Evolutionary conservation across 2,797 vertebrate species (phyloP), one percentile per base, ranked within the genome.

Genomic region (Thunnus albacares): DNA sequence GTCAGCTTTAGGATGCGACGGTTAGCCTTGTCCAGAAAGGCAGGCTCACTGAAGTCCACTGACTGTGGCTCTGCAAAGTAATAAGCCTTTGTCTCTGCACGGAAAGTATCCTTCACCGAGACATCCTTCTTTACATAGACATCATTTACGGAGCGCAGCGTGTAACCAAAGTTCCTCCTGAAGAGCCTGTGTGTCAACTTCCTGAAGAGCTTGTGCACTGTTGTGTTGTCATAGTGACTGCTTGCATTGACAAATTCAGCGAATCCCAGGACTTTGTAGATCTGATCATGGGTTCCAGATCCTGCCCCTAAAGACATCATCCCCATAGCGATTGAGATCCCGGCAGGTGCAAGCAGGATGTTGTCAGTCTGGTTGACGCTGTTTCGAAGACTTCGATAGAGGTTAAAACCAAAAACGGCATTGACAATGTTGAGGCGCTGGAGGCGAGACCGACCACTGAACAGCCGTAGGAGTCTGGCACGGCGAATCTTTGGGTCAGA

Each of bases 121-220:
- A 98, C 88, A 7, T 96, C 91, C 78, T 94, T 96, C 49, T 97
- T 96, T 7, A 99, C 70, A 0, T 98, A 99, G 73, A 99, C 95
- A 13, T 97, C 96, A 0, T 98, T 99, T 56, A 98, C 97, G 0
- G 98, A 96, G 79, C 96, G 94, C 43, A 99, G 94, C 0, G 96
- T 98, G 79, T 98, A 99, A 33, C 98, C 98, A 53, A 99, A 99
- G 75, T 99, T 97, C 80, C 98, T 96, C 57, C 98, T 94, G 93
- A 99, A 99, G 47, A 99, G 97, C 63, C 98, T 94, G 83, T 99
- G 98, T 0, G 96, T 99, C 75, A 99, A 95, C 81, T 99, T 98
- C 63, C 96, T 96, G 92, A 99, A 99, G 55, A 99, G 98, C 71
- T 98, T 98, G 71, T 99, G 98, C 55, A 99, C 94, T 0, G 98